Evolutionary conservation across 2,113 vertebrate genomes (phyloP), one percentile per base, ranked within the genome.

Genomic region (Stegastes partitus): DNA sequence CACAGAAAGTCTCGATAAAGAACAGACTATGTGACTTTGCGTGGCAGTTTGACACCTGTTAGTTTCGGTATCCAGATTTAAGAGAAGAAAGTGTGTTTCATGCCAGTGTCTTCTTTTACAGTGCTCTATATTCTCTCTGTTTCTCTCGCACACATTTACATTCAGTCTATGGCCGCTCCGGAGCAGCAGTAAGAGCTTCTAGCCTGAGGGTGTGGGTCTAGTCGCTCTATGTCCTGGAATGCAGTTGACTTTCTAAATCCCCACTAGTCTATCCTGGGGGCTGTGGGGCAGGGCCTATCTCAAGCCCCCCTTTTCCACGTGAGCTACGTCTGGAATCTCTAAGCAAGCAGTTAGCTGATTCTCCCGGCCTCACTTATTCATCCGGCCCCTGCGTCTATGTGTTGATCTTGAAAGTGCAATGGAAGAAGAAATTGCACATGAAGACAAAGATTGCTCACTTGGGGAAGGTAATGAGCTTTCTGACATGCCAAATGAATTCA

Each of bases 231-330:
- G 85, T 70, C 86, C 88, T 87, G 91, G 90, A 91, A 93, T 93
- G 91, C 87, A 80, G 89, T 89, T 92, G 83, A 89, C 91, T 93
- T 87, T 92, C 89, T 86, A 90, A 93, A 93, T 90, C 90, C 89
- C 92, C 68, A 84, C 59, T 81, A 87, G 89, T 91, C 86, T 89
- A 85, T 91, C 86, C 89, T 85, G 88, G 87, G 87, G 89, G 84
- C 86, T 26, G 75, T 8, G 85, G 89, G 89, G 90, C 89, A 80
- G 91, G 90, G 90, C 88, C 87, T 87, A 93, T 91, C 89, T 90
- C 87, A 79, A 87, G 84, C 90, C 90, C 91, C 88, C 82, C 75
- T 77, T 75, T 83, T 83, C 85, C 82, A 87, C 51, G 78, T 86
- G 86, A 91, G 90, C 85, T 25, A 68, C 61, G 81, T 86, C 85